Evolutionary conservation across 1,140 invertebrate genomes (phyloP), one percentile per base, ranked within the genome.

Genomic region (Aphelinus atriplicis): DNA sequence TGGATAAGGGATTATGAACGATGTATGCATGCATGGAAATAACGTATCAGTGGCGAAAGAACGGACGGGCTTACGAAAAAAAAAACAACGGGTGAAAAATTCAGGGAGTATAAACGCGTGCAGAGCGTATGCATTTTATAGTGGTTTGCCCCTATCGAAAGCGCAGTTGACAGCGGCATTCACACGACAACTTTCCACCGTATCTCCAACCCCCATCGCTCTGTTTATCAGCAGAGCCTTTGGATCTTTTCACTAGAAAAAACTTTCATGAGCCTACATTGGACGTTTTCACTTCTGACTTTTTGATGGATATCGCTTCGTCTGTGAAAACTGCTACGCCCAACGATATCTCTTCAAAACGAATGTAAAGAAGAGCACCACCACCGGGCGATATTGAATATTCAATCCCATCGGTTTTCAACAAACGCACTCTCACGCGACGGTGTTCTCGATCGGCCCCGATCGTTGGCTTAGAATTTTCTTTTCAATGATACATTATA

Each of bases 71-170:
- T 26, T 26, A n/a, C 43, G 45, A 61, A 43, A 43, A 4, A 61
- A 66, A 66, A 66, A 66, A 66, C 51, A 66, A 43, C n/a, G 42
- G 10, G 51, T 66, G 51, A 66, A 66, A 53, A 66, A 66, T 66
- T 55, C 64, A 66, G 42, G 9, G 7, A 7, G 42, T 26, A 26
- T 26, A 26, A 10, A 55, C 26, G 26, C 26, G 26, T 2, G 6
- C 26, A 66, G 46, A 55, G 53, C 7, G 51, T 43, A 66, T 66
- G 42, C 64, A 66, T 66, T 66, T 66, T 66, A 66, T 66, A 66
- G 64, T 55, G 42, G 64, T 6, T 50, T 4, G 26, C 9, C 42
- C 53, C 42, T 66, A 66, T 66, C 51, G 64, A 66, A 45, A 47
- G 64, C 64, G 9, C 47, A 6, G 64, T 66, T 66, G 64, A 55